Conservation (phyloP, 2,888 invertebrate genomes). For the Stratiomys singularior region DNA sequence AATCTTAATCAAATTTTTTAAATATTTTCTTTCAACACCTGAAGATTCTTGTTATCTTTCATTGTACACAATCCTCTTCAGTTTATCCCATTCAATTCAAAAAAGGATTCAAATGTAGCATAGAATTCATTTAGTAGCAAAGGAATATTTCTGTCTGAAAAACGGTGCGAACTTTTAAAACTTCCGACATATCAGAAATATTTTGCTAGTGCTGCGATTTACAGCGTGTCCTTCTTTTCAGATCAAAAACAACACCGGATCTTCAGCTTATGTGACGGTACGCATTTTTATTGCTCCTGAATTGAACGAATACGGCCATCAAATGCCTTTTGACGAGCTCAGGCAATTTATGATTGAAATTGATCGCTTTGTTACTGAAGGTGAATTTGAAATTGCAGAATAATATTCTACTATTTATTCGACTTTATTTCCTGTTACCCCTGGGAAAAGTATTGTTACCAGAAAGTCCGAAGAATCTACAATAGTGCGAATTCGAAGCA, state of each 20-base stretch:
- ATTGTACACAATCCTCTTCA: too few relatives aligned
- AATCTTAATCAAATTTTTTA: too few relatives aligned
- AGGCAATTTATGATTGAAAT: constrained; percentile 61
- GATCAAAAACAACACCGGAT: constrained; percentile 15
- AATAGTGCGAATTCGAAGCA: neutral
- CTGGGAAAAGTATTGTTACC: constrained; percentile 71
- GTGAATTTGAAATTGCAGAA: constrained; percentile 24
- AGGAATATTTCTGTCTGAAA: too few relatives aligned
- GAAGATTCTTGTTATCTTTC: too few relatives aligned
- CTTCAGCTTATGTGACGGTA: constrained; percentile 66
- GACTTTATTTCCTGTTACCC: constrained; percentile 64
- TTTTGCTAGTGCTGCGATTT: too few relatives aligned
- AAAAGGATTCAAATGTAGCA: too few relatives aligned
- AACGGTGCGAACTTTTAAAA: too few relatives aligned
- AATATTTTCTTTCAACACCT: too few relatives aligned
- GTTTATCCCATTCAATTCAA: too few relatives aligned
- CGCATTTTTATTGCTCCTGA: constrained; percentile 72
- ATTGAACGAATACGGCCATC: constrained; percentile 69
- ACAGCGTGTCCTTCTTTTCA: too few relatives aligned
- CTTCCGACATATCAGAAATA: too few relatives aligned
- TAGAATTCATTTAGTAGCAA: too few relatives aligned
- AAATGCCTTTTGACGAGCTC: constrained; percentile 67
- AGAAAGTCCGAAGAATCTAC: constrained; percentile 74
- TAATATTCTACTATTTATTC: neutral
- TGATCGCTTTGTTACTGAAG: constrained; percentile 53